Base-by-base conservation (phyloP, 2,888 invertebrate genomes). In the Tenthredo scrophulariae region DNA sequence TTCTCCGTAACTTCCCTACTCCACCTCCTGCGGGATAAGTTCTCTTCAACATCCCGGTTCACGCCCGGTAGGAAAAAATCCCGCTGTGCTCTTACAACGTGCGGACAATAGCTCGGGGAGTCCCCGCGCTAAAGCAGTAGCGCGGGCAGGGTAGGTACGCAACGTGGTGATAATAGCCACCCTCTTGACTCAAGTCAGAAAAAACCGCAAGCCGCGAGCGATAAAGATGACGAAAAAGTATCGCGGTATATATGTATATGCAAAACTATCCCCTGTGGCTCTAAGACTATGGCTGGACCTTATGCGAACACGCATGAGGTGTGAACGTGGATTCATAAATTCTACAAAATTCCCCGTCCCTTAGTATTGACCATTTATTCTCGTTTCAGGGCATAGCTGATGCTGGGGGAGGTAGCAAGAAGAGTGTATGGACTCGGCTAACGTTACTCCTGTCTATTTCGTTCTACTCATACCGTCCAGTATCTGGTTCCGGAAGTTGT, bases 401-500 rank as follows among this genome's bases (percentile, higher is more conserved):
- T 91, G 89, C 89, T 77, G 91, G 91, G 85, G 90, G 89, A 87
- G 91, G 91, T 87, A 85, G 62, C 37, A 18, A 46, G 54, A 50
- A 18, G 77, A 70, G 70, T n/a, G 50, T 62, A 33, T 62, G 62
- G 58, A 37, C 54, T 50, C 22, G 77, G 29, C 18, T 26, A n/a
- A n/a, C 72, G 40, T 40, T 74, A n/a, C 18, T 74, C 7, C 6
- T 67, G 7, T 67, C 15, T 15, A 67, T 67, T 7, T 67, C 33
- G 29, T 6, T 67, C 18, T 67, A 10, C 18, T 26, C 54, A 18
- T 40, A 22, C n/a, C 43, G 77, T 1, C 10, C n/a, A 18, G 77
- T 54, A 22, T 18, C 18, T 2, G 67, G n/a, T 46, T 50, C 83
- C 9, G 83, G 91, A 79, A 91, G 96, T 90, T 98, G 98, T 93